Evolutionary conservation across 2,888 invertebrate genomes (phyloP), one percentile per base, ranked within the genome.

Genomic region (Agrochola litura): DNA sequence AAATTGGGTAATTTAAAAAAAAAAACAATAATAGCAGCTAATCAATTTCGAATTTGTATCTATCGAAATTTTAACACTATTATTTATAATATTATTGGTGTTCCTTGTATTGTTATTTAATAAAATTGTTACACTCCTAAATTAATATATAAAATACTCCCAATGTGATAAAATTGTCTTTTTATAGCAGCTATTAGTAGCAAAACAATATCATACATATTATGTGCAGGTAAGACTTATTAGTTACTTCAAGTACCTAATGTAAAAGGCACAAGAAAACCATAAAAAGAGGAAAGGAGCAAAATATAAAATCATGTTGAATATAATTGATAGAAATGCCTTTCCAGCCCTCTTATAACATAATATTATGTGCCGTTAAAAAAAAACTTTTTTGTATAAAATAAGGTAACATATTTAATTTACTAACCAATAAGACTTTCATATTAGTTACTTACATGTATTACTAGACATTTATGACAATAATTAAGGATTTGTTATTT

Each of bases 181-280:
- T 65, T 66, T 52, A 22, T 56, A 66, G 60, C 79, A 78, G 83
- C 79, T 82, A 69, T 70, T 77, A 72, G 65, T 74, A 82, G 66
- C 49, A 64, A 64, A 64, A 66, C 25, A 22, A 49, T 81, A 49
- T 80, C 56, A 46, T 58, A 73, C 43, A 30, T 43, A 8, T 30
- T 43, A 37, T 68, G 16, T 64, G 49, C 75, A 60, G 22, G 52
- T 52, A 63, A 69, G 37, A 58, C 46, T 66, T 81, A 63, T 69
- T 76, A 70, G 85, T 81, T 83, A 81, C 81, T 73, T 56, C 66
- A 58, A 73, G 69, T 83, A 85, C 72, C 81, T 83, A 81, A 81
- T 71, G 14, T 66, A 58, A 72, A 65, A 60, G 52, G 65, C 65
- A 70, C 46, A 43, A 37, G 14, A 71, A 72, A 43, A 81, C n/a